A percentile compares a stretch with the other conserved stretches of the same genome.
Conservation (phyloP, 2,113 vertebrate species). For the Entelurus aequoreus region DNA sequence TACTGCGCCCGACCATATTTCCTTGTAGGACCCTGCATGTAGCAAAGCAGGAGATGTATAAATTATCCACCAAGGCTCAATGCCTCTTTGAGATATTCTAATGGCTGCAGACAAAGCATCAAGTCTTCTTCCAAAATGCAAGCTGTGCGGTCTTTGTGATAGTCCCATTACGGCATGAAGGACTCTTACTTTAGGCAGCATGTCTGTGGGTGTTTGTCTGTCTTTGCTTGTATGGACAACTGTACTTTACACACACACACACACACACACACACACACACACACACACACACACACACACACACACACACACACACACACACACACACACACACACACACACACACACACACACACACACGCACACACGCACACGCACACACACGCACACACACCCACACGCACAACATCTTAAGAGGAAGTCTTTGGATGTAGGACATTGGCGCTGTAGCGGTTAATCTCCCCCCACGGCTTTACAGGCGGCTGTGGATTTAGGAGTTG, state of each 20-base stretch:
- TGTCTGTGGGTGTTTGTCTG: constrained; percentile 52
- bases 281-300: too few species aligned
- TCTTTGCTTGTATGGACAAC: constrained; percentile 63
- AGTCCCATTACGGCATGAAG: constrained; percentile 68
- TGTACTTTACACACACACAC: constrained; percentile 64
- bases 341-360: too few species aligned
- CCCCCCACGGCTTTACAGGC: constrained; percentile 68
- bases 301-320: too few species aligned
- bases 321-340: too few species aligned
- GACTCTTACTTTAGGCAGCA: constrained; percentile 64
- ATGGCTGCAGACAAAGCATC: constrained; percentile 56
- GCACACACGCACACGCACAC: background rate
- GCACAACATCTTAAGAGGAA: constrained; percentile 60
- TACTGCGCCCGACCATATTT: background rate
- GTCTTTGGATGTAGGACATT: constrained; percentile 72
- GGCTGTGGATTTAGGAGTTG: constrained; percentile 70
- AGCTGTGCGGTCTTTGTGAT: constrained; percentile 73
- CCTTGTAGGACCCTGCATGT: background rate
- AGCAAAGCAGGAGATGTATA: background rate
- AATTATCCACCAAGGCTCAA: constrained; percentile 47
- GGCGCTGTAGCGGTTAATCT: constrained; percentile 67
- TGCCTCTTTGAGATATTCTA: constrained; percentile 54
- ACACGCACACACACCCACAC: constrained; percentile 43
- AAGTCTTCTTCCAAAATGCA: constrained; percentile 69
- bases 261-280: background rate